Evolutionary conservation across 64 coral and sea anemone genomes (phyloP), one percentile per base, ranked within the genome.

Genomic region (Actinia equina): DNA sequence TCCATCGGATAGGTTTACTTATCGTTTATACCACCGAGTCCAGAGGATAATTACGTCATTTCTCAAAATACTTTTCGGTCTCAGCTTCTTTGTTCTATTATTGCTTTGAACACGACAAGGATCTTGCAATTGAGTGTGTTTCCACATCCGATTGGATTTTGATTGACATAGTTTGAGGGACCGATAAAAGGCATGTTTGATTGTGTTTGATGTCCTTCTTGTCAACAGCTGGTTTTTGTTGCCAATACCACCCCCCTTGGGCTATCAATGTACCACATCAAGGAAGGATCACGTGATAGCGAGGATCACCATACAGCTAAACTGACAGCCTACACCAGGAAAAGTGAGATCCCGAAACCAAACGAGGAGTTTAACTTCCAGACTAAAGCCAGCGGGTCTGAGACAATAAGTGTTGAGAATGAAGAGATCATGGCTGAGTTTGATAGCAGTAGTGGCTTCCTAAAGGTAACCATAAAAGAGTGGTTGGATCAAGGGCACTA

Each of bases 321-420:
- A 41, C 2, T 96, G 25, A 90, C 88, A 22, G 77, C 85, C 14
- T 96, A 88, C 51, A 83, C 83, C 17, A 57, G 55, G 7, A 7
- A 85, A 59, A 54, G 6, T 17, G 53, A 43, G 4, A 17, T 43
- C 7, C 52, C 61, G 18, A 57, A 57, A 59, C 52, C 83, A 25
- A 91, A 88, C 42, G 77, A 93, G 51, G 76, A 85, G 55, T 99
- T 99, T 88, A 88, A 77, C 71, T 43, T 93, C 15, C 76, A 95
- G 58, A 26, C 71, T 20, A 94, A 91, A 82, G 43, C 70, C 51
- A 61, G 86, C 43, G 91, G 91, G 51, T 14, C n/a, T 71, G 93
- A 88, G 49, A 81, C 78, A 20, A 93, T 99, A 71, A 59, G 87
- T 19, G 76, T 99, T 26, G 91, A 99, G 87, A 99, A 99, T 90